These are phyloP conservation scores for Thamnaconus septentrionalis DNA, from an alignment of 2,113 vertebrate genomes.

Conservation along the genomic window DNA sequence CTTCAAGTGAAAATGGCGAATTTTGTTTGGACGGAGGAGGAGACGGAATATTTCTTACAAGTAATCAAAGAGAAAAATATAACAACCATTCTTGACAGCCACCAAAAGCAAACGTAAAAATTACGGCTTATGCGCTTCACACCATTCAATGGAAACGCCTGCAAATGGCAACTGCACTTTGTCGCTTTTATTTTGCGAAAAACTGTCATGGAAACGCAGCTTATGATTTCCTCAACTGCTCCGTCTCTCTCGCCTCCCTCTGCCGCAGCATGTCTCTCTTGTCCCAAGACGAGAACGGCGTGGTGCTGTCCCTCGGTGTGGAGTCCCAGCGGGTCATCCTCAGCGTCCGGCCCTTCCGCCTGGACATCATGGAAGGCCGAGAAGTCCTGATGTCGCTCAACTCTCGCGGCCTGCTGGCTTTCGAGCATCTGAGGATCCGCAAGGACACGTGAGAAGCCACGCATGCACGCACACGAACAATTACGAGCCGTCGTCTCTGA, in stretches of 20 bases:
- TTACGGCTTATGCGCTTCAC: too few species aligned
- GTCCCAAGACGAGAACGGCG: constrained; percentile 83
- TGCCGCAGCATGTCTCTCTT: constrained; percentile 79
- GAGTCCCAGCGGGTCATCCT: constrained; percentile 83
- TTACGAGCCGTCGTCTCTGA: constrained; percentile 40
- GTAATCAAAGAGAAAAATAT: too few species aligned
- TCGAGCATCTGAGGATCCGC: constrained; percentile 86
- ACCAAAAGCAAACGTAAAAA: too few species aligned
- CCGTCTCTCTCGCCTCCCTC: background rate
- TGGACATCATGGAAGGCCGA: constrained; percentile 85
- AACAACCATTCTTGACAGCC: too few species aligned
- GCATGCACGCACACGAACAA: constrained; percentile 42
- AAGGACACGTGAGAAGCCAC: constrained; percentile 86
- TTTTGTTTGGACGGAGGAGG: too few species aligned
- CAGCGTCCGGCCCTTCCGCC: constrained; percentile 84
- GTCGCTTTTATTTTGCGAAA: background rate
- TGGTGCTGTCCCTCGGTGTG: constrained; percentile 81
- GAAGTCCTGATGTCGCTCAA: constrained; percentile 89
- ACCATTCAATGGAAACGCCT: too few species aligned
- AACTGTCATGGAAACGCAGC: too few species aligned
- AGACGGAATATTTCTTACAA: too few species aligned
- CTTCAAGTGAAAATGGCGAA: too few species aligned
- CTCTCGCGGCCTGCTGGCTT: constrained; percentile 86
- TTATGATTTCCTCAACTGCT: background rate
- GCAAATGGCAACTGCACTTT: too few species aligned